phyloP scores from a whole-genome alignment of 2,797 vertebrate genomes.

The Falco concolor region DNA sequence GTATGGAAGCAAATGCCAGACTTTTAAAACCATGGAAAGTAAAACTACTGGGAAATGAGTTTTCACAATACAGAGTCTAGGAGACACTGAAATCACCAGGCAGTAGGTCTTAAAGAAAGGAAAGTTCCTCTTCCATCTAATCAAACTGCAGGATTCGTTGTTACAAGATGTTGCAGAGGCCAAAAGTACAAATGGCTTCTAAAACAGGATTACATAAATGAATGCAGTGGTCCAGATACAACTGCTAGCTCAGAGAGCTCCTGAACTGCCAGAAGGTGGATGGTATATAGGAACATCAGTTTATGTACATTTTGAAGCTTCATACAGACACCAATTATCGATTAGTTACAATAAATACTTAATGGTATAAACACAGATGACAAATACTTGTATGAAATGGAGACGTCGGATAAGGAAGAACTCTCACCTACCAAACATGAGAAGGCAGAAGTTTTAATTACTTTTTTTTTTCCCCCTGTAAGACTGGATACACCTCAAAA shows the following conservation, averaged over 20 bases:
- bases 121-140: constrained; percentile 56
- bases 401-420: not conserved
- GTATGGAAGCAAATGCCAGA: not conserved
- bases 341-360: not conserved
- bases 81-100: constrained; percentile 3
- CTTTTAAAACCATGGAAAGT: not conserved
- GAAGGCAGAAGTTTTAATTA: not conserved
- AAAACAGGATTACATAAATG: constrained; percentile 50
- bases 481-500: not conserved
- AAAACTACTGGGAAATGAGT: not conserved
- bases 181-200: constrained; percentile 60
- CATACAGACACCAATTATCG: not conserved
- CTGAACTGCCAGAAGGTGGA: not conserved
- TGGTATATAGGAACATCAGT: not conserved
- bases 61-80: not conserved
- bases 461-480: not conserved
- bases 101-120: constrained; percentile 44
- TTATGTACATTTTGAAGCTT: not conserved
- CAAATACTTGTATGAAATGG: not conserved
- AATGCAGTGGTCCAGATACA: not conserved
- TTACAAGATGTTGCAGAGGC: constrained; percentile 53
- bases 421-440: not conserved
- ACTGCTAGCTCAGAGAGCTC: not conserved
- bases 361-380: not conserved
- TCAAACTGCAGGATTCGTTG: constrained; percentile 9